Conservation (phyloP, 2,113 vertebrate genomes). For the Malurus melanocephalus region DNA sequence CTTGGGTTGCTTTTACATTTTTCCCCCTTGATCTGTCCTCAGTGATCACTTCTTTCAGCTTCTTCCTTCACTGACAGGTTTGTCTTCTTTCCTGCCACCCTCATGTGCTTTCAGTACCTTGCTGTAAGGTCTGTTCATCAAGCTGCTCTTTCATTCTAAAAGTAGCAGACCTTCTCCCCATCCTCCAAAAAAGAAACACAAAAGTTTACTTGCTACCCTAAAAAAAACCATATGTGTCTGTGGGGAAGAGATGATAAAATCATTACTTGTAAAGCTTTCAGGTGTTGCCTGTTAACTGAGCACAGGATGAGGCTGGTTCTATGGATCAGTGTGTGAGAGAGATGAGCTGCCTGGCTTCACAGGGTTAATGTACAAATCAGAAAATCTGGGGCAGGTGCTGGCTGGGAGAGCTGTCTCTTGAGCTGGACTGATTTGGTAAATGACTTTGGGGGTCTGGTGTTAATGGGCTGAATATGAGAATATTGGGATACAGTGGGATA, state of each 20-base stretch:
- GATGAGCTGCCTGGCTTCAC: background rate
- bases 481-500: too few relatives aligned
- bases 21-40: background rate
- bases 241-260: background rate
- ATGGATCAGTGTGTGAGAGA: background rate
- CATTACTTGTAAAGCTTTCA: background rate
- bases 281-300: background rate
- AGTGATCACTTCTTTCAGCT: background rate
- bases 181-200: background rate
- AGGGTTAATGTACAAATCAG: background rate
- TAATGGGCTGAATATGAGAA: background rate
- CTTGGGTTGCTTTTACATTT: background rate
- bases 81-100: background rate
- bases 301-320: background rate
- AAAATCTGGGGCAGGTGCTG: background rate
- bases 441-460: background rate
- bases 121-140: background rate
- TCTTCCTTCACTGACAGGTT: background rate
- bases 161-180: background rate
- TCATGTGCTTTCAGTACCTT: background rate
- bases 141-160: background rate
- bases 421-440: background rate
- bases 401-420: background rate
- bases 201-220: background rate
- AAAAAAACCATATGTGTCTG: background rate